Percentiles rank a stretch among this genome's conserved stretches.
Conservation (phyloP, 2,113 vertebrate species). For the Ptilonorhynchus violaceus region DNA sequence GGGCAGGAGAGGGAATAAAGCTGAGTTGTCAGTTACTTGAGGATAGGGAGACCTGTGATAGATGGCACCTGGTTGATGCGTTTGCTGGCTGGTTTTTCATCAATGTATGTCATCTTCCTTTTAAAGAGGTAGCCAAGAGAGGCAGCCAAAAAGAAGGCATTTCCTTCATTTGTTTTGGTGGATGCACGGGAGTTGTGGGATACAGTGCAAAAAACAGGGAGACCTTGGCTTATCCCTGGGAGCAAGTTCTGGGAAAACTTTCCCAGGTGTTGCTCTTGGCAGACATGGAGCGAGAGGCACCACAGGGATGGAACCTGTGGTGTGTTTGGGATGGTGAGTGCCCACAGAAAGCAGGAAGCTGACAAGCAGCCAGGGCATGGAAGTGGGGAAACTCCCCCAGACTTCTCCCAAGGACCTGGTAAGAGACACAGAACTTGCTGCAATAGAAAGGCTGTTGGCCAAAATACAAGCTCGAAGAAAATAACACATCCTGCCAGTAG, state of each 20-base stretch:
- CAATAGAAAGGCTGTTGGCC: neutral
- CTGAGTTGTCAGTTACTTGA: slow-evolving; percentile 47
- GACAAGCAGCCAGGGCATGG: neutral
- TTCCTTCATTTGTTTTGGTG: neutral
- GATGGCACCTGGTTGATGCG: neutral
- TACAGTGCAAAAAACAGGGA: neutral
- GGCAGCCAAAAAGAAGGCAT: neutral
- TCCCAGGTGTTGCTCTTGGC: accelerated
- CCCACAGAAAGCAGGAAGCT: accelerated
- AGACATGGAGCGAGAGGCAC: neutral
- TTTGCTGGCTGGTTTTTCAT: slow-evolving; percentile 37
- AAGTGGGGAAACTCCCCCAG: neutral
- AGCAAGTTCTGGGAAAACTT: accelerated
- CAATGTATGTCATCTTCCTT: neutral
- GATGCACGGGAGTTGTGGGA: accelerated
- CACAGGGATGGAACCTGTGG: accelerated
- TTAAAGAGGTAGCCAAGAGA: neutral
- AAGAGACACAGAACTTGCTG: neutral
- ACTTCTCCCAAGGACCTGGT: neutral
- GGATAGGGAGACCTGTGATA: slow-evolving; percentile 34
- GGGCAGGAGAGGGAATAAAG: slow-evolving; percentile 25
- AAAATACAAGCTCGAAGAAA: neutral
- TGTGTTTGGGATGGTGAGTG: accelerated
- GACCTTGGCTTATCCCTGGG: neutral
- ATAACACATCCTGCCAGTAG: accelerated